phyloP scores from a whole-genome alignment of 1,140 invertebrate species.

The Drosophila dunni region DNA sequence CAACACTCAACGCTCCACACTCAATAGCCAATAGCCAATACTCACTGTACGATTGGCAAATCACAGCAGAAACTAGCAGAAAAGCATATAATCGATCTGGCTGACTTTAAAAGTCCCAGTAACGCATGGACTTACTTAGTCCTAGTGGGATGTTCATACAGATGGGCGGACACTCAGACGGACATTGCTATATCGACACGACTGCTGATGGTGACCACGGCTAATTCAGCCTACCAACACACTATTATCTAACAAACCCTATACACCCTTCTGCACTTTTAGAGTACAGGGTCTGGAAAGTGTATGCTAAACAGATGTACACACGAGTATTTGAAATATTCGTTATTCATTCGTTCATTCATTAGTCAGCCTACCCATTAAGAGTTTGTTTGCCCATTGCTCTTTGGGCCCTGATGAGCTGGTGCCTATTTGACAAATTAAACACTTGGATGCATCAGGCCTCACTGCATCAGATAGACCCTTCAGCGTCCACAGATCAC shows the following conservation, averaged over 20 bases:
- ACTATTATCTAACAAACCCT: no score
- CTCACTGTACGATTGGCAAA: background rate
- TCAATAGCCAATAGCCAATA: background rate
- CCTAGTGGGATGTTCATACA: no score
- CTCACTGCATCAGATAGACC: slow-evolving; percentile 6
- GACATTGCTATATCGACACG: no score
- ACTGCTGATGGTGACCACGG: no score
- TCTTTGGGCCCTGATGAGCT: slow-evolving; percentile 30
- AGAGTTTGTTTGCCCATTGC: slow-evolving; percentile 36
- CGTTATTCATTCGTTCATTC: slow-evolving; percentile 32
- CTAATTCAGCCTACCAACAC: no score
- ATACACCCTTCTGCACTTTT: no score
- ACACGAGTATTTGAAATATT: slow-evolving; percentile 14
- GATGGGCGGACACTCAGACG: no score
- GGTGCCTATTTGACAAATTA: slow-evolving; percentile 41
- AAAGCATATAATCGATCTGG: no score
- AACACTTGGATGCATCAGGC: slow-evolving; percentile 31
- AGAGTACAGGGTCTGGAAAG: background rate
- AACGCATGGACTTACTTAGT: no score
- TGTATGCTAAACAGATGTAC: slow-evolving; percentile 7
- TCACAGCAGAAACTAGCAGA: background rate
- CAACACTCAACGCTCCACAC: slow-evolving; percentile 6
- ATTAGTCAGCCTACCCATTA: slow-evolving; percentile 44
- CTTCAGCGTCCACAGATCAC: slow-evolving; percentile 22
- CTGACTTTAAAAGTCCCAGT: no score